phyloP scores from a whole-genome alignment of 1,140 invertebrate genomes.

The Tribolium madens region DNA sequence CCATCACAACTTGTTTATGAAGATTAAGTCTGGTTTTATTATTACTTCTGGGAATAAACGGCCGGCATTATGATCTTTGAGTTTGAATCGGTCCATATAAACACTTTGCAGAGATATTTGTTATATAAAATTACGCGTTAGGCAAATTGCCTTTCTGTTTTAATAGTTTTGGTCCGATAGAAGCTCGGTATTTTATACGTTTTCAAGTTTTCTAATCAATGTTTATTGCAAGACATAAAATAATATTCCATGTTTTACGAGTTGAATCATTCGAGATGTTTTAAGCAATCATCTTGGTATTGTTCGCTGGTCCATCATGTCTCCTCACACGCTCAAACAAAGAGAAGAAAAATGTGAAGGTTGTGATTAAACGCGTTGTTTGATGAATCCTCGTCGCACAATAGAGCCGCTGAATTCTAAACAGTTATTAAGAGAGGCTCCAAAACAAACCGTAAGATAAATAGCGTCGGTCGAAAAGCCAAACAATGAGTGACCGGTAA shows the following conservation, averaged over 20 bases:
- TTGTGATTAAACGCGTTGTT: constrained; percentile 24
- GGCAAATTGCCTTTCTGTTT: constrained; percentile 31
- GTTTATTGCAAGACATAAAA: constrained; percentile 6
- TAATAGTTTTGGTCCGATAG: constrained; percentile 29
- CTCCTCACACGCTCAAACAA: constrained; percentile 12
- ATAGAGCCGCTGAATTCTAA: constrained; percentile 15
- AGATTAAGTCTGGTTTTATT: background rate
- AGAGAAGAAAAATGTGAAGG: constrained; percentile 18
- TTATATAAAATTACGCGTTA: background rate
- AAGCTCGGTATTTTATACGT: constrained; percentile 1
- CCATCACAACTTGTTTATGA: background rate
- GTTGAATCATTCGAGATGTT: background rate
- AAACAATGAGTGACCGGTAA: constrained; percentile 55
- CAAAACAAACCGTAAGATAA: constrained; percentile 48
- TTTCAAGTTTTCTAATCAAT: constrained; percentile 34
- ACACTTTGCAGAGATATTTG: constrained; percentile 13
- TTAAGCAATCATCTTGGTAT: background rate
- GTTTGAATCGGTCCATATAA: background rate
- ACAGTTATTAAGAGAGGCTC: constrained; percentile 23
- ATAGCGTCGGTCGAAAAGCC: constrained; percentile 51
- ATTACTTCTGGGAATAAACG: background rate
- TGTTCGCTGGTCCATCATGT: constrained; percentile 30
- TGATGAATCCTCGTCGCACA: constrained; percentile 14
- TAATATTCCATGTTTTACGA: constrained; percentile 4
- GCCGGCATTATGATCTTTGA: background rate